Percentiles rank a stretch among this genome's conserved stretches.
Evolutionary conservation across 2,888 invertebrate species (phyloP).

Genomic region (Rhogogaster chlorosoma): DNA sequence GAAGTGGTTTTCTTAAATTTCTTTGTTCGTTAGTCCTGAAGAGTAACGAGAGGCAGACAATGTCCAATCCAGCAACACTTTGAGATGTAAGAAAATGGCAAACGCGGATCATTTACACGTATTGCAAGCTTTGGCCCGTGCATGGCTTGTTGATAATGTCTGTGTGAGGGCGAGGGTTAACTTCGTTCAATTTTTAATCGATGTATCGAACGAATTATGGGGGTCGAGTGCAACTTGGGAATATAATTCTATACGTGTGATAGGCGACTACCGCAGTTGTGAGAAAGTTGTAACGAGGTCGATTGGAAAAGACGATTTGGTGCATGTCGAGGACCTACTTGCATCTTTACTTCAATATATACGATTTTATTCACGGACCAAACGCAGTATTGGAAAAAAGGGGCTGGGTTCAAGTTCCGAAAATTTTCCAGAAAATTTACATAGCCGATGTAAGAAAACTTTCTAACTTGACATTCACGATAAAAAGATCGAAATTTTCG

Average conservation of each 20-base stretch:
- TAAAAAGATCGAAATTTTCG: not conserved
- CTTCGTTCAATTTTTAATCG: conserved; percentile 29
- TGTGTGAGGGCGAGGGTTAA: conserved; percentile 15
- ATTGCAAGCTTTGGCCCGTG: not conserved
- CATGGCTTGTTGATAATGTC: not conserved
- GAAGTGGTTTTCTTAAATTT: not conserved
- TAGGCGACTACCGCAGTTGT: not conserved
- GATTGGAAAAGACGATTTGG: not conserved
- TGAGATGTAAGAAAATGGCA: not conserved
- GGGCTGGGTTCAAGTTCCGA: too few species aligned
- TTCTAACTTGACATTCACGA: too few species aligned
- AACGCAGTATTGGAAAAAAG: not conserved
- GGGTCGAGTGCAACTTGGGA: conserved; percentile 61
- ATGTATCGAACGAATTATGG: conserved; percentile 63
- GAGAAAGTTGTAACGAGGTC: not conserved
- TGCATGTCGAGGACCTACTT: not conserved
- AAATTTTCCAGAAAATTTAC: too few species aligned
- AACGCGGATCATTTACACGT: not conserved
- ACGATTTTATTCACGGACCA: not conserved
- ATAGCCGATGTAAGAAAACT: too few species aligned
- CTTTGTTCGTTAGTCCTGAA: not conserved
- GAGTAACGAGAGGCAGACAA: not conserved
- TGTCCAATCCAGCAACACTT: not conserved
- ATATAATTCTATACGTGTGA: conserved; percentile 4
- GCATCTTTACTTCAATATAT: not conserved